Base-by-base conservation (phyloP, 2,888 invertebrate species). In the Hirtodrosophila histrioides region DNA sequence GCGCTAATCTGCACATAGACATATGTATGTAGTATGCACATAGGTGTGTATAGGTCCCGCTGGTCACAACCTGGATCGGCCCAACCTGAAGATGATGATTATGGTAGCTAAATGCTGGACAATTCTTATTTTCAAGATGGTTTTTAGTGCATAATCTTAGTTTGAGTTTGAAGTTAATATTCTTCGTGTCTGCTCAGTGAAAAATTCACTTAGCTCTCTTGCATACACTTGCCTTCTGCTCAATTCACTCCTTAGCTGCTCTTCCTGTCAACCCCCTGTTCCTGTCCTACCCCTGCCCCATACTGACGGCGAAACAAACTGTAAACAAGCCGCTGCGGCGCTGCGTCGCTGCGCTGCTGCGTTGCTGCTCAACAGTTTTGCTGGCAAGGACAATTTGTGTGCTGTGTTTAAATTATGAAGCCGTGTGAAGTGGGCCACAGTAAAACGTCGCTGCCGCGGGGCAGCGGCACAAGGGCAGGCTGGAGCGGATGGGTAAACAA, bases 371-470 rank as follows among this genome's bases (percentile, higher is more conserved):
- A 61, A 61, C 62, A 61, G 49, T 61, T 65, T 49, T 48, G 53
- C 49, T 51, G 62, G 60, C 66, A 66, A 75, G 79, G 71, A 76
- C 76, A 70, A 79, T 75, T 76, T 79, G 80, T 78, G 53, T 58
- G 62, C 79, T 65, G 54, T 61, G 79, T 69, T 66, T 24, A 75
- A 78, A 76, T 77, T 57, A 73, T 75, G 78, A 61, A 73, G 64
- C 61, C 74, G 68, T 73, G 68, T 75, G 75, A 78, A 75, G 75
- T 75, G 75, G 66, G 73, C 66, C 77, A 76, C 51, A 62, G 77
- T 53, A 68, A 74, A 76, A 48, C 44, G 77, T 53, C 58, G 57
- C 40, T 43, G 69, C 66, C 66, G 65, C 60, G 36, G 17, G 39
- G 11, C 9, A 11, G 10, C 0, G 8, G 6, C 11, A 29, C n/a